Evolutionary conservation across 1,140 invertebrate genomes (phyloP).

Genomic region (Brachionus plicatilis): DNA sequence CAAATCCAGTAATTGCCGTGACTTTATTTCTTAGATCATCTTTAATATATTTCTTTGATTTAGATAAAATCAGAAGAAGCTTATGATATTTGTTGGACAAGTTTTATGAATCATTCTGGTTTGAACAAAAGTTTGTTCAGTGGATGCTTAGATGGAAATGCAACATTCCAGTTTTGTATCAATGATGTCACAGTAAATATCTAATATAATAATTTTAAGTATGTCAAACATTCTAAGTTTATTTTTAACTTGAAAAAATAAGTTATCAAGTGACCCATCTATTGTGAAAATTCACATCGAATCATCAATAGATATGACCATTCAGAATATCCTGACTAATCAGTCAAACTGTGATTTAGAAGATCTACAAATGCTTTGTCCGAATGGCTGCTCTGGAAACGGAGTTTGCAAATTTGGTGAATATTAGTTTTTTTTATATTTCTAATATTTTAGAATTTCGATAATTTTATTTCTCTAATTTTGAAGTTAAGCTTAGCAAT

Average conservation of each 20-base stretch:
- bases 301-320: background rate
- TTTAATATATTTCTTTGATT: background rate
- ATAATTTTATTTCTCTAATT: too few species aligned
- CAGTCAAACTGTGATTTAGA: background rate
- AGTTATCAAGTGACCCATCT: background rate
- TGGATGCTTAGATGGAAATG: background rate
- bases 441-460: background rate
- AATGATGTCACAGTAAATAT: background rate
- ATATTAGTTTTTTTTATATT: background rate
- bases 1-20: background rate
- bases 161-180: background rate
- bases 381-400: background rate
- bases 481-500: too few species aligned
- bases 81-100: background rate
- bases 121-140: background rate
- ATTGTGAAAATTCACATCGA: background rate
- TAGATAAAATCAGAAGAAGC: background rate
- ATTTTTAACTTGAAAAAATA: background rate
- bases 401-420: constrained; percentile 10
- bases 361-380: background rate
- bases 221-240: background rate
- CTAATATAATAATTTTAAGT: background rate
- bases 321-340: background rate
- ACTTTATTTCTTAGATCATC: background rate
- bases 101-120: background rate